Percentiles rank a stretch among this genome's conserved stretches.
Conservation (phyloP, 2,797 vertebrate species). For the Orientallactaga sibirica region DNA sequence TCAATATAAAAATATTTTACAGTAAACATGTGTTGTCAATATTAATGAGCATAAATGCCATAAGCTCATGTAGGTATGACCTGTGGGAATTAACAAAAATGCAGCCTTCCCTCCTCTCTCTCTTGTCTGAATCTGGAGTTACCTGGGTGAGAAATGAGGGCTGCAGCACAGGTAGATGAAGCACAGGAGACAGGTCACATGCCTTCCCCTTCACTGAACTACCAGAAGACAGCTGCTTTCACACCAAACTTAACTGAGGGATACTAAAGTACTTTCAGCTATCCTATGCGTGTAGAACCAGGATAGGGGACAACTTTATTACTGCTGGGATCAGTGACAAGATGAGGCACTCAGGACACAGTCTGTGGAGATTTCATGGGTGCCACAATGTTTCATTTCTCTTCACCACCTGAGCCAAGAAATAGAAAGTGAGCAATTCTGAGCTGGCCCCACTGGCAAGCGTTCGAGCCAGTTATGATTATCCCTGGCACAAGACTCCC, state of each 20-base stretch:
- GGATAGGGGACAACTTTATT: neutral
- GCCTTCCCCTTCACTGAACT: neutral
- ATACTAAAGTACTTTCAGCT: no score
- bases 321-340: neutral
- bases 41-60: neutral
- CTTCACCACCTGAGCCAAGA: neutral
- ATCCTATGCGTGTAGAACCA: no score
- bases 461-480: no score
- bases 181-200: neutral
- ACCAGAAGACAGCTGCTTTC: neutral
- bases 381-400: neutral
- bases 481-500: neutral
- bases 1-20: constrained; percentile 46
- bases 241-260: neutral
- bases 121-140: constrained; percentile 8
- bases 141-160: constrained; percentile 19
- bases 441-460: neutral
- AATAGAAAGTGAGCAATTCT: neutral
- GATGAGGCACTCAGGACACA: neutral
- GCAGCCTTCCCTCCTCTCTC: neutral
- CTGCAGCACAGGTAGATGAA: neutral
- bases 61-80: neutral
- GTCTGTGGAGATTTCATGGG: neutral
- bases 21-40: neutral
- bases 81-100: neutral